These are phyloP conservation scores for Gymnocheta viridis DNA, from an alignment of 2,888 invertebrate species.

Conservation along the genomic window DNA sequence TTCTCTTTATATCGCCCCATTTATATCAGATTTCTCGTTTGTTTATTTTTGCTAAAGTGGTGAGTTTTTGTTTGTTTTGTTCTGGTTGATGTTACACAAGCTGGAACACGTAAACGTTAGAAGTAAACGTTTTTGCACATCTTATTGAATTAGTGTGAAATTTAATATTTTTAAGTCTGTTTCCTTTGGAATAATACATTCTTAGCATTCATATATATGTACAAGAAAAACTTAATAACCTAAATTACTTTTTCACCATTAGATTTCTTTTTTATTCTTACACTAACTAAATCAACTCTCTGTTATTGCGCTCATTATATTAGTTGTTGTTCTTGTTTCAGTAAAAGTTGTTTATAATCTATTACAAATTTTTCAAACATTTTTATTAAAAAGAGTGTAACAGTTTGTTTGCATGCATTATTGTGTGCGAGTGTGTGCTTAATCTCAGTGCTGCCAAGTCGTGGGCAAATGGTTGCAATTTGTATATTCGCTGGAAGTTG, in stretches of 20 bases:
- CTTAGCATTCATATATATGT: too few relatives aligned
- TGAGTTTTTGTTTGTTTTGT: conserved; percentile 3
- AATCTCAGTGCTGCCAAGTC: too few relatives aligned
- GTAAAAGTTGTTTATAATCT: conserved; percentile 52
- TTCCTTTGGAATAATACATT: too few relatives aligned
- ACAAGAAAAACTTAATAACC: too few relatives aligned
- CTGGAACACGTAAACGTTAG: background rate
- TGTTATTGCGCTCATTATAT: background rate
- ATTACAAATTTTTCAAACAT: conserved; percentile 38
- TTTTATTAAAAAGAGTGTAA: background rate
- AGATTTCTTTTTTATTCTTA: too few relatives aligned
- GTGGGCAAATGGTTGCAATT: too few relatives aligned
- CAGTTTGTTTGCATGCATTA: too few relatives aligned
- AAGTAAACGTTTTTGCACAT: background rate
- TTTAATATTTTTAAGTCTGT: too few relatives aligned
- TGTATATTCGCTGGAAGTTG: too few relatives aligned
- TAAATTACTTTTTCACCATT: too few relatives aligned
- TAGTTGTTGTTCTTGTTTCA: conserved; percentile 1
- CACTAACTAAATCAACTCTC: background rate
- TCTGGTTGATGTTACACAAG: background rate
- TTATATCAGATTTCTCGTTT: background rate
- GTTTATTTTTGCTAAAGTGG: background rate
- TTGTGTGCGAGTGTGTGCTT: too few relatives aligned
- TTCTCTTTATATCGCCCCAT: conserved; percentile 18
- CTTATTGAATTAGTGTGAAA: too few relatives aligned